Percentiles rank a stretch among this genome's conserved stretches.
These are phyloP conservation scores for Amphibalanus amphitrite DNA, from an alignment of 1,140 invertebrate genomes.

Conservation along the genomic window DNA sequence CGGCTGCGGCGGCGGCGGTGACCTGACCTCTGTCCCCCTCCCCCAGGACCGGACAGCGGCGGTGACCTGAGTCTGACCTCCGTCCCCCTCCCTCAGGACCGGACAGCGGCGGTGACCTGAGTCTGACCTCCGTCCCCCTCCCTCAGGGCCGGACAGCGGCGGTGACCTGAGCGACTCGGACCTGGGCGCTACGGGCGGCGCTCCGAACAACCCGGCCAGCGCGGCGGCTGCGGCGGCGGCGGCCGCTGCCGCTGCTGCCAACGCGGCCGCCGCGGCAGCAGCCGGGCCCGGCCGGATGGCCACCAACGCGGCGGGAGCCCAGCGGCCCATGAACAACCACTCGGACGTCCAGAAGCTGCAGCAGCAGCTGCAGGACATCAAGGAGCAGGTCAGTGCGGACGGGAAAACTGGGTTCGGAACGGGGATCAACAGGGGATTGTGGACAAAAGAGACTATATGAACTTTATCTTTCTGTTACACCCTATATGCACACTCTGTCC, in stretches of 20 bases:
- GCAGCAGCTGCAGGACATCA: constrained; percentile 91
- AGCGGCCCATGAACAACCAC: constrained; percentile 46
- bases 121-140: background rate
- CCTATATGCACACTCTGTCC: too few relatives aligned
- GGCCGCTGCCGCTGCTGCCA: constrained; percentile 10
- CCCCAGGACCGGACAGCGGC: too few relatives aligned
- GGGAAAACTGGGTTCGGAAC: too few relatives aligned
- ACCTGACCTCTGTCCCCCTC: too few relatives aligned
- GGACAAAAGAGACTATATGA: too few relatives aligned
- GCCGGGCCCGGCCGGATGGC: constrained; percentile 12
- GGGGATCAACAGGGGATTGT: too few relatives aligned
- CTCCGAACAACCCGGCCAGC: constrained; percentile 3
- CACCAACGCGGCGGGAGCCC: constrained; percentile 11
- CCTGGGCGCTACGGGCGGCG: constrained; percentile 5
- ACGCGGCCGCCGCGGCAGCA: constrained; percentile 9
- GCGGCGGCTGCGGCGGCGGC: constrained; percentile 7
- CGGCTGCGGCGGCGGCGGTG: constrained; percentile 9
- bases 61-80: too few relatives aligned
- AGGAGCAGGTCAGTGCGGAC: constrained; percentile 73
- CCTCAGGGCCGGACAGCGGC: background rate
- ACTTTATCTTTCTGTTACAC: too few relatives aligned
- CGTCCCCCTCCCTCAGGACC: too few relatives aligned
- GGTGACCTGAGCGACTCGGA: constrained; percentile 2
- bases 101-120: too few relatives aligned
- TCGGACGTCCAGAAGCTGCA: constrained; percentile 83